phyloP scores from a whole-genome alignment of 2,888 invertebrate genomes.

The Archips xylosteana region DNA sequence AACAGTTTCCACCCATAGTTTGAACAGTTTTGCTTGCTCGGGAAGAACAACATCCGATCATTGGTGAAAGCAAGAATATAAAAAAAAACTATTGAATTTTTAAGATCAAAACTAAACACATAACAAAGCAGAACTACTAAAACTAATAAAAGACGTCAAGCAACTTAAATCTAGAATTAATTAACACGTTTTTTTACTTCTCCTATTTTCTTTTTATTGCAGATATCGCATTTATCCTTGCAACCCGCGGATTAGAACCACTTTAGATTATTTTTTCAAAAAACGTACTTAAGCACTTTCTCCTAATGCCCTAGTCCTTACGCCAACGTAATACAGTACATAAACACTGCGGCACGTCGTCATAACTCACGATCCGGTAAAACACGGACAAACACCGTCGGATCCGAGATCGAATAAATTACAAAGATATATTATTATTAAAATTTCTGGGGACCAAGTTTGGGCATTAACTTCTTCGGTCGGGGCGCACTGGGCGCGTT shows the following conservation, averaged over 20 bases:
- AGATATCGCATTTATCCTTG: too few species aligned
- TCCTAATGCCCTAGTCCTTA: neutral
- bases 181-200: too few species aligned
- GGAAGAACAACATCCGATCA: too few species aligned
- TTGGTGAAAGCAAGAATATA: too few species aligned
- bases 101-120: too few species aligned
- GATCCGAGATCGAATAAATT: slow-evolving; percentile 78
- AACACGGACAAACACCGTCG: slow-evolving; percentile 65
- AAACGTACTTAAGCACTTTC: neutral
- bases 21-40: too few species aligned
- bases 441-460: slow-evolving; percentile 79
- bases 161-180: too few species aligned
- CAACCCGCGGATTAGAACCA: neutral
- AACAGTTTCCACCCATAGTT: too few species aligned
- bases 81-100: too few species aligned
- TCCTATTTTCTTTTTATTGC: too few species aligned
- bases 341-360: slow-evolving; percentile 15
- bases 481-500: slow-evolving; percentile 53
- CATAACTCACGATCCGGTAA: slow-evolving; percentile 54
- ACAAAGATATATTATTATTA: slow-evolving; percentile 85
- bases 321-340: neutral
- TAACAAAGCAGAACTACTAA: too few species aligned
- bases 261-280: neutral
- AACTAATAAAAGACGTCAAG: too few species aligned
- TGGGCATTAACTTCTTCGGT: slow-evolving; percentile 70